Percentiles rank a stretch among this genome's conserved stretches.
Evolutionary conservation across 1,140 invertebrate genomes (phyloP).

Genomic region (Mya arenaria): DNA sequence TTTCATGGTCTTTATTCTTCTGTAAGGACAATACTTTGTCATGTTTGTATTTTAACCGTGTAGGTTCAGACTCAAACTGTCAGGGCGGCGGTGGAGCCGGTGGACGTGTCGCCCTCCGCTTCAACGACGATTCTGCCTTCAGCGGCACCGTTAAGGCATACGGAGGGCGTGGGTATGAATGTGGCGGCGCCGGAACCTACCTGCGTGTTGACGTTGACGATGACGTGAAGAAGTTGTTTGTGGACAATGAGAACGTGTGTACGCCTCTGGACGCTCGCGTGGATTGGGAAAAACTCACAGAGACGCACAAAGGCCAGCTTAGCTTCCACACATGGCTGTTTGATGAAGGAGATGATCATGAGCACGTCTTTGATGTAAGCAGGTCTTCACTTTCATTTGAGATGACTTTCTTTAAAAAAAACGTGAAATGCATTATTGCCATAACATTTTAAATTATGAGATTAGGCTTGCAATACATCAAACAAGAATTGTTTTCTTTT

Average conservation of each 20-base stretch:
- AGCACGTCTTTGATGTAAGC: constrained; percentile 50
- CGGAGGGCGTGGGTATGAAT: constrained; percentile 68
- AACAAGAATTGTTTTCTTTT: too few relatives aligned
- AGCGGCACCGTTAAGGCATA: constrained; percentile 56
- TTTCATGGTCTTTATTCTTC: too few relatives aligned
- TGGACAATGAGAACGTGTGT: constrained; percentile 68
- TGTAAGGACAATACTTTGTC: too few relatives aligned
- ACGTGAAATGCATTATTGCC: too few relatives aligned
- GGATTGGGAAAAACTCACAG: constrained; percentile 62
- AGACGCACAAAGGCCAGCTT: constrained; percentile 62
- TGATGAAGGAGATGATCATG: constrained; percentile 57
- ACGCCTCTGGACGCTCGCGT: constrained; percentile 58
- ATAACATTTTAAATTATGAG: too few relatives aligned
- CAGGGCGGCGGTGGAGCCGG: constrained; percentile 71
- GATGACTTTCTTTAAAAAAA: too few relatives aligned
- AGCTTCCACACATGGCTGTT: constrained; percentile 73
- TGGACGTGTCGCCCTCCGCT: constrained; percentile 69
- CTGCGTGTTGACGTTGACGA: constrained; percentile 54
- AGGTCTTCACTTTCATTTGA: too few relatives aligned
- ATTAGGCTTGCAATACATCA: too few relatives aligned
- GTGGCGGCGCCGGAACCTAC: constrained; percentile 71
- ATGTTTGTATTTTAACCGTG: too few relatives aligned
- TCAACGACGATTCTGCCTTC: constrained; percentile 52
- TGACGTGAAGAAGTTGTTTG: constrained; percentile 57
- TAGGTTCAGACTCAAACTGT: constrained; percentile 53